A percentile compares a stretch with the other conserved stretches of the same genome.
Evolutionary conservation across 1,140 invertebrate species (phyloP).

Genomic region (Polyergus mexicanus): DNA sequence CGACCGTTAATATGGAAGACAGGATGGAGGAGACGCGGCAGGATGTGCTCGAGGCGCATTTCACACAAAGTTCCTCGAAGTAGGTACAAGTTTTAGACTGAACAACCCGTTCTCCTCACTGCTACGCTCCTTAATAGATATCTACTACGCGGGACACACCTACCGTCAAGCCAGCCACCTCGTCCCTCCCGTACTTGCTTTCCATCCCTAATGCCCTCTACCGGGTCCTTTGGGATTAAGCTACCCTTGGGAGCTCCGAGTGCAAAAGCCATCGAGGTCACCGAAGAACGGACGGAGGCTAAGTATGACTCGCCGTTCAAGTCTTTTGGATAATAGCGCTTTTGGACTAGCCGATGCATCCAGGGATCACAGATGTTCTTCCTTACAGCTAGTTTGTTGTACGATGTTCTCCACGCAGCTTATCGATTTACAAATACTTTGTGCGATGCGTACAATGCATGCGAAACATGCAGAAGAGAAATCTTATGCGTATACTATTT

Average conservation of each 20-base stretch:
- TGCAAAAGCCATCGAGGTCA: constrained; percentile 51
- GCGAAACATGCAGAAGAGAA: not conserved
- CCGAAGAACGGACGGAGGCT: constrained; percentile 21
- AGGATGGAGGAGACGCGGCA: constrained; percentile 73
- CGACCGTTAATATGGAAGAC: constrained; percentile 76
- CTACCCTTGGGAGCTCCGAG: constrained; percentile 37
- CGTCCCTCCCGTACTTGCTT: constrained; percentile 20
- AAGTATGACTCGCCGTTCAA: constrained; percentile 40
- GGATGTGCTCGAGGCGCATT: constrained; percentile 76
- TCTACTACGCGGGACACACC: constrained; percentile 66
- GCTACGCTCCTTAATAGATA: constrained; percentile 72
- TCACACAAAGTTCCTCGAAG: constrained; percentile 70
- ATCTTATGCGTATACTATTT: not conserved
- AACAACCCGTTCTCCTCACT: constrained; percentile 38
- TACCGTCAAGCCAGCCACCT: constrained; percentile 58
- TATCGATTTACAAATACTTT: not conserved
- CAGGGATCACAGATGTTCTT: constrained; percentile 5
- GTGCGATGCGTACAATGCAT: too few species aligned
- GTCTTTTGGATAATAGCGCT: constrained; percentile 54
- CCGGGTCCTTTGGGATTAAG: constrained; percentile 56
- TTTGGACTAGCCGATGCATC: constrained; percentile 40
- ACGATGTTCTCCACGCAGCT: not conserved
- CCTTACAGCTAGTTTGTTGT: not conserved
- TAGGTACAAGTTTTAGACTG: constrained; percentile 74
- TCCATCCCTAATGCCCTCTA: constrained; percentile 39